A percentile compares a stretch with the other conserved stretches of the same genome.
Evolutionary conservation across 2,797 vertebrate genomes (phyloP).

Genomic region (Ciconia nigra): DNA sequence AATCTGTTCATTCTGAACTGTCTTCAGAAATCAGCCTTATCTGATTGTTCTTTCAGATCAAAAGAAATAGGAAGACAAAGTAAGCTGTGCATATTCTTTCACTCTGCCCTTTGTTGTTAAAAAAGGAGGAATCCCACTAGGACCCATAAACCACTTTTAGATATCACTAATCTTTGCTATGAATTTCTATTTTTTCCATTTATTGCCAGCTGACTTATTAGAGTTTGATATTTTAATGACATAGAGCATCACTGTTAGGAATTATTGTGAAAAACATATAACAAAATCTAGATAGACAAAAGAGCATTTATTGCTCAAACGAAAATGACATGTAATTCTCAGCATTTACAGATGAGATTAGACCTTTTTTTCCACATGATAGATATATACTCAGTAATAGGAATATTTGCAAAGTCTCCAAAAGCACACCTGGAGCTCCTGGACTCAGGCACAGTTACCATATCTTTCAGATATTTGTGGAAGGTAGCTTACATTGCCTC

Average conservation of each 20-base stretch:
- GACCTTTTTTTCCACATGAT: neutral
- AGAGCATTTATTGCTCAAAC: constrained; percentile 10
- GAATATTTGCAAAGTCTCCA: neutral
- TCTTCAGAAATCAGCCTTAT: constrained; percentile 77
- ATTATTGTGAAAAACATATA: constrained; percentile 20
- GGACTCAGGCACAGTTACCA: neutral
- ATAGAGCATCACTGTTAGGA: neutral
- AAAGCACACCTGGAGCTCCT: neutral
- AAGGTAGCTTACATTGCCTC: neutral
- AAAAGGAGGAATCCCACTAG: constrained; percentile 77
- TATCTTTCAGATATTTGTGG: neutral
- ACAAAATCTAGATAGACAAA: constrained; percentile 31
- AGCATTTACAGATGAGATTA: constrained; percentile 3
- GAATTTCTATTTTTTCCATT: constrained; percentile 54
- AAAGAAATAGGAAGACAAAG: constrained; percentile 76
- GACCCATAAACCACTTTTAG: constrained; percentile 74
- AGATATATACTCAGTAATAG: neutral
- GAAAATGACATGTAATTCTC: neutral
- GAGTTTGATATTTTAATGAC: constrained; percentile 60
- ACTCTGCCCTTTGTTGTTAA: constrained; percentile 77
- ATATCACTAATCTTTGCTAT: constrained; percentile 71
- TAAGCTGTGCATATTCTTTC: constrained; percentile 73
- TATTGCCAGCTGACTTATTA: constrained; percentile 33
- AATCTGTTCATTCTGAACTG: constrained; percentile 72
- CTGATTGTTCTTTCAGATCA: constrained; percentile 83